Conservation (phyloP, 2,113 vertebrate genomes). For the Dasyornis broadbenti region DNA sequence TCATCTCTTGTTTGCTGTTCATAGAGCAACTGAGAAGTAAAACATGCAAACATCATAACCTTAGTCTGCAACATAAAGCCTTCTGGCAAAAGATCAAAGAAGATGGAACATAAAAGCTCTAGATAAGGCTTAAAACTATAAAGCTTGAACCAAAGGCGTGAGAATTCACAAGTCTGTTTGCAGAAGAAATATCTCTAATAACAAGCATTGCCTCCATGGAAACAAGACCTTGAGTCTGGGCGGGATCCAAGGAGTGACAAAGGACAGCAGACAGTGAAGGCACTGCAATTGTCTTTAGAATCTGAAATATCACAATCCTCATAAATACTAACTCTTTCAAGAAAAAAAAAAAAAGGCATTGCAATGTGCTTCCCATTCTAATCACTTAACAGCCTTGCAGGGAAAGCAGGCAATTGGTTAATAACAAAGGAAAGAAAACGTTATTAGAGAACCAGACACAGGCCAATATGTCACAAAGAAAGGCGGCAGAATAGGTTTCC, state of each 20-base stretch:
- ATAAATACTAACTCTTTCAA: not conserved
- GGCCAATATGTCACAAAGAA: not conserved
- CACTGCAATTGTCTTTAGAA: not conserved
- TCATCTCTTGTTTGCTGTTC: constrained; percentile 21
- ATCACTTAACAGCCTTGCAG: not conserved
- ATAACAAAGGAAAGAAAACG: not conserved
- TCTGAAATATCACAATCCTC: not conserved
- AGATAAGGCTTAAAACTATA: constrained; percentile 63
- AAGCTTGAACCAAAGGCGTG: constrained; percentile 28
- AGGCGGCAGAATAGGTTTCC: not conserved
- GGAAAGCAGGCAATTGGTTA: not conserved
- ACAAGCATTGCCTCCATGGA: constrained; percentile 51
- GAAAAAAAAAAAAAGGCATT: not conserved
- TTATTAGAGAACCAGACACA: not conserved
- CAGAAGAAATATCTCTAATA: constrained; percentile 57
- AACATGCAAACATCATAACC: constrained; percentile 54
- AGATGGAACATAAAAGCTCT: constrained; percentile 56
- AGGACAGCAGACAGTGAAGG: constrained; percentile 29
- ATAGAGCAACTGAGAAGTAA: constrained; percentile 23
- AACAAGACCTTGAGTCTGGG: constrained; percentile 14
- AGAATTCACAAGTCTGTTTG: constrained; percentile 63
- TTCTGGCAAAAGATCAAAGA: constrained; percentile 70
- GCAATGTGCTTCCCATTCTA: not conserved
- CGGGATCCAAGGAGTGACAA: constrained; percentile 25
- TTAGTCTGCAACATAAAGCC: constrained; percentile 39